Conservation (phyloP, 2,797 vertebrate species). For the Myiotriccus ornatus region DNA sequence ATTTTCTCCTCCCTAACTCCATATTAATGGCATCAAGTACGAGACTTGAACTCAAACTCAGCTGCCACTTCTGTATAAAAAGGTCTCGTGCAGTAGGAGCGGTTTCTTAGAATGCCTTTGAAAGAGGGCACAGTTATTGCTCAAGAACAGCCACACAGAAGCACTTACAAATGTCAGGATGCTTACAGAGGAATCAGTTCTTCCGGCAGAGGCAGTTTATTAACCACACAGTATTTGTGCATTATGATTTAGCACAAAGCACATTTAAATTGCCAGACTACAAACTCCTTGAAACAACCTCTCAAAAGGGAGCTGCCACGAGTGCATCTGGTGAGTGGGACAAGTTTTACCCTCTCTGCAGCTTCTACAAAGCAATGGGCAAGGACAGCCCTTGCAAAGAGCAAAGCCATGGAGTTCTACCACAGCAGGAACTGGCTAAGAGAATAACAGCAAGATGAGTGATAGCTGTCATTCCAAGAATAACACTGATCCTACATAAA, state of each 20-base stretch:
- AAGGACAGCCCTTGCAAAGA: not conserved
- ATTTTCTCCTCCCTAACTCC: not conserved
- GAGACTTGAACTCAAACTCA: not conserved
- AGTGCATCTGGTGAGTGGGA: not conserved
- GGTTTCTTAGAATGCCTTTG: not conserved
- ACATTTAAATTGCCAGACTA: not conserved
- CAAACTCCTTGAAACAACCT: not conserved
- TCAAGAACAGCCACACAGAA: not conserved
- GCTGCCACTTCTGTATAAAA: slow-evolving; percentile 14
- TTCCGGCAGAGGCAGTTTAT: not conserved
- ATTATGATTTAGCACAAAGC: not conserved
- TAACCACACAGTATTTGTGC: not conserved
- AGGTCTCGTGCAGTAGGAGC: not conserved
- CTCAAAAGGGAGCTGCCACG: not conserved
- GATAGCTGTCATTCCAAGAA: not conserved
- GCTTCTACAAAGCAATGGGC: not conserved
- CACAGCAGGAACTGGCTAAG: not conserved
- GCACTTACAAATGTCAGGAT: not conserved
- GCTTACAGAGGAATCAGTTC: not conserved
- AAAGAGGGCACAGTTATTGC: not conserved
- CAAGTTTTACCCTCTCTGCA: not conserved
- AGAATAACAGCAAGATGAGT: not conserved
- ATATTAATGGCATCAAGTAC: not conserved
- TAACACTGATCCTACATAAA: not conserved
- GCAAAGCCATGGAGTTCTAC: not conserved